These are phyloP conservation scores for Trisateles emortualis DNA, from an alignment of 2,888 invertebrate genomes.

Conservation along the genomic window DNA sequence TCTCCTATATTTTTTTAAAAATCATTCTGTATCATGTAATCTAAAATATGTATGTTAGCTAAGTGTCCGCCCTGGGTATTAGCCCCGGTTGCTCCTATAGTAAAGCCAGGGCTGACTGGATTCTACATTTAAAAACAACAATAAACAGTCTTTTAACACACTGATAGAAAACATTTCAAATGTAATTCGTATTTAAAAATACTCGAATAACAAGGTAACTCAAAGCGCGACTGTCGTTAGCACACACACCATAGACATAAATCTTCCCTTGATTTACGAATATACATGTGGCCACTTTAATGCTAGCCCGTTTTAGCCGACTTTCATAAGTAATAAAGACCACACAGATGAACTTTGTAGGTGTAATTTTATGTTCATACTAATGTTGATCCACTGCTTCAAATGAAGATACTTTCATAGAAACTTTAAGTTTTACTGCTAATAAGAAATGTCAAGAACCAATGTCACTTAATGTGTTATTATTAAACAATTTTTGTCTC, in stretches of 20 bases:
- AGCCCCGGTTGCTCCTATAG: no score
- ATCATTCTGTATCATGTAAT: no score
- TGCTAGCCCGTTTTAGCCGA: constrained; percentile 63
- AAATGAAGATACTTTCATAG: background rate
- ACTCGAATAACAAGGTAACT: constrained; percentile 47
- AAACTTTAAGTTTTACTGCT: background rate
- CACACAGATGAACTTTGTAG: constrained; percentile 44
- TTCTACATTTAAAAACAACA: background rate
- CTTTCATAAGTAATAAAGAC: constrained; percentile 50
- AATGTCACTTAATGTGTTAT: no score
- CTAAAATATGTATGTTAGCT: no score
- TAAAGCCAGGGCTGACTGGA: background rate
- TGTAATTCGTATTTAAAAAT: constrained; percentile 41
- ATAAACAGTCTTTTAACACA: background rate
- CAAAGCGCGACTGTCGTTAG: constrained; percentile 40
- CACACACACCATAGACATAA: constrained; percentile 57
- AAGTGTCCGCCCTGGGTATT: no score
- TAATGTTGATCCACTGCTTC: background rate
- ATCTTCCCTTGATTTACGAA: constrained; percentile 75
- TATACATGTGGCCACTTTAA: constrained; percentile 63
- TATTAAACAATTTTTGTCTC: no score
- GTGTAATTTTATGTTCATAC: constrained; percentile 29
- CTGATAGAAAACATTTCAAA: constrained; percentile 10
- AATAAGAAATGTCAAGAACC: background rate
- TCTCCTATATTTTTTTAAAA: no score